Evolutionary conservation across 1,140 invertebrate species (phyloP).

Genomic region (Phortica variegata): DNA sequence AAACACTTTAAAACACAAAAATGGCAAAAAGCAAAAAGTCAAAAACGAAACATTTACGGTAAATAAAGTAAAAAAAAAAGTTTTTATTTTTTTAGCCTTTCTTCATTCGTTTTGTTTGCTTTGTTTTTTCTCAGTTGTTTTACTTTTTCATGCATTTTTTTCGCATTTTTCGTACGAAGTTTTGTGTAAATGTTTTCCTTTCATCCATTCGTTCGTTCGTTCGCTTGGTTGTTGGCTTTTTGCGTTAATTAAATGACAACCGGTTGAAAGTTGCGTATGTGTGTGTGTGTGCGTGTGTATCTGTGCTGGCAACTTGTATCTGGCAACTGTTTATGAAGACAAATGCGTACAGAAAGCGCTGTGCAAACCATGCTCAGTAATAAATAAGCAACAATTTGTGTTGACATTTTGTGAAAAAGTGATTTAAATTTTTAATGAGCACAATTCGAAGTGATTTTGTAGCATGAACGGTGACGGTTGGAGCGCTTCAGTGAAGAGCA

Average conservation of each 20-base stretch:
- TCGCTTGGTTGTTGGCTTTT: too few species aligned
- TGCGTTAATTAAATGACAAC: slow-evolving; percentile 44
- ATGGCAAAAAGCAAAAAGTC: background rate
- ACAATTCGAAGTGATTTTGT: slow-evolving; percentile 39
- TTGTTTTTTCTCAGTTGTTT: background rate
- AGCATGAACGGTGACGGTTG: too few species aligned
- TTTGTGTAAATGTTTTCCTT: slow-evolving; percentile 5
- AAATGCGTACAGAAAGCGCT: slow-evolving; percentile 11
- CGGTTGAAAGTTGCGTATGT: too few species aligned
- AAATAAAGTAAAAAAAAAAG: background rate
- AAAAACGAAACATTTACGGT: background rate
- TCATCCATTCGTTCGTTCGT: too few species aligned
- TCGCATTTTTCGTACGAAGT: background rate
- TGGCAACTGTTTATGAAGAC: slow-evolving; percentile 2
- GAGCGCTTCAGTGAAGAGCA: too few species aligned
- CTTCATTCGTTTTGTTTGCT: too few species aligned
- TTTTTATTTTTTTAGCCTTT: background rate
- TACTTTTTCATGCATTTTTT: slow-evolving; percentile 1
- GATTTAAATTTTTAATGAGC: slow-evolving; percentile 18
- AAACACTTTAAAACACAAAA: too few species aligned
- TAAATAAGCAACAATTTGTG: slow-evolving; percentile 53
- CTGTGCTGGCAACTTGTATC: slow-evolving; percentile 8
- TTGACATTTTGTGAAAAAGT: slow-evolving; percentile 39
- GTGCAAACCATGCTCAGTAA: slow-evolving; percentile 24
- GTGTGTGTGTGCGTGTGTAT: too few species aligned